phyloP scores from a whole-genome alignment of 2,113 vertebrate genomes.

The Rhea pennata region DNA sequence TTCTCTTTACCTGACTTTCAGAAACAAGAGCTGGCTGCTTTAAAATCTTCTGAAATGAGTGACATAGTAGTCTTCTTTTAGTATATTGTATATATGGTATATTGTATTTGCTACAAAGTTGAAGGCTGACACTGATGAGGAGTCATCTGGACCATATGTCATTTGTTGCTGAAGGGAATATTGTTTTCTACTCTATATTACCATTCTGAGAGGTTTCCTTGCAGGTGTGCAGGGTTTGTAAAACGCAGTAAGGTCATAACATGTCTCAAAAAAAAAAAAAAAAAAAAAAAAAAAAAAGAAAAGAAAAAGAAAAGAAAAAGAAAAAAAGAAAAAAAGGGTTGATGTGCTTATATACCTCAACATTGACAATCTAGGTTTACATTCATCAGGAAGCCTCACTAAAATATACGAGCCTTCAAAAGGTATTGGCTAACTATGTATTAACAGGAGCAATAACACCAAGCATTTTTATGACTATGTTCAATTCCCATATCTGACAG shows the following conservation, averaged over 20 bases:
- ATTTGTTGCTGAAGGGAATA: background rate
- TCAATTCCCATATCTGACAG: background rate
- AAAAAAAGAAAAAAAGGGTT: background rate
- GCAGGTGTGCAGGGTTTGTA: background rate
- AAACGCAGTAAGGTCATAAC: background rate
- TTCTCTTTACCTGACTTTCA: background rate
- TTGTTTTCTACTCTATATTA: background rate
- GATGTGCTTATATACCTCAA: background rate
- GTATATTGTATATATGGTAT: background rate
- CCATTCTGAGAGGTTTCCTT: background rate
- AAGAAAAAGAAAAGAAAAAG: background rate
- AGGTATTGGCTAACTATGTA: background rate
- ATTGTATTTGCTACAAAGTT: background rate
- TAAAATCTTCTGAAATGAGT: background rate
- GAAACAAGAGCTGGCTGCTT: background rate
- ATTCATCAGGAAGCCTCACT: background rate
- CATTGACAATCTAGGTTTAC: background rate
- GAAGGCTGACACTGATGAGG: background rate
- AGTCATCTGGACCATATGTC: background rate
- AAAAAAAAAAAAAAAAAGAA: background rate
- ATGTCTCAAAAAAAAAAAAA: background rate
- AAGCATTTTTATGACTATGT: background rate
- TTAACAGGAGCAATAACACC: background rate
- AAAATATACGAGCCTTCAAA: background rate
- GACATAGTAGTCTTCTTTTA: background rate